Evolutionary conservation across 2,797 vertebrate species (phyloP), one percentile per base, ranked within the genome.

Genomic region (Yasuhikotakia modesta): DNA sequence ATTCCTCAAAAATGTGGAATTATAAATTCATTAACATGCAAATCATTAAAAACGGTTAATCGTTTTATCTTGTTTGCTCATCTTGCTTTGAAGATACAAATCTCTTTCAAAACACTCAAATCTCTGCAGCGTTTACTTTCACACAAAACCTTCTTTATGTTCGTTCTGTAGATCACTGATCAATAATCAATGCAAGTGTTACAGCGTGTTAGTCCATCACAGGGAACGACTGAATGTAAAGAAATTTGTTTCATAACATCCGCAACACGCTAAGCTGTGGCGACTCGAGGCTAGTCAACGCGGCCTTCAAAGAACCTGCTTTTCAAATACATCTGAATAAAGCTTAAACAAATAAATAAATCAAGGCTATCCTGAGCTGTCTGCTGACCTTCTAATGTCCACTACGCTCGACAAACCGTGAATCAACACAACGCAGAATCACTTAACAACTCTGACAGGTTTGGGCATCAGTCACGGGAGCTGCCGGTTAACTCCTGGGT

Each of bases 401-500:
- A 76, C 46, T 78, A 79, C 83, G 81, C 79, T 55, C 76, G 85
- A 85, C 88, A 87, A 87, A 81, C 86, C 85, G 87, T 90, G 90
- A 91, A 91, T 69, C 83, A 90, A 87, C 52, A 80, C 88, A 87
- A 89, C 87, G 88, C 82, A 75, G 76, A 91, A 87, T 91, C 88
- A 86, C 86, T 89, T 88, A 87, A 87, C 92, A 90, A 91, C 88
- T 90, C 90, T 92, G 88, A 93, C 90, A 88, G 85, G 87, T 86
- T 85, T 81, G 84, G 79, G 72, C 86, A 91, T 92, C 91, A 88
- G 88, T 90, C 91, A 91, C 63, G 87, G 85, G 90, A 89, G 89
- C 87, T 89, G 89, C 82, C 79, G 81, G 86, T 88, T 88, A 85
- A 81, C 85, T 82, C 68, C 1, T 67, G 61, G 60, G 65, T 83